Base-by-base conservation (phyloP, 2,797 vertebrate species). In the Peromyscus aztecus region DNA sequence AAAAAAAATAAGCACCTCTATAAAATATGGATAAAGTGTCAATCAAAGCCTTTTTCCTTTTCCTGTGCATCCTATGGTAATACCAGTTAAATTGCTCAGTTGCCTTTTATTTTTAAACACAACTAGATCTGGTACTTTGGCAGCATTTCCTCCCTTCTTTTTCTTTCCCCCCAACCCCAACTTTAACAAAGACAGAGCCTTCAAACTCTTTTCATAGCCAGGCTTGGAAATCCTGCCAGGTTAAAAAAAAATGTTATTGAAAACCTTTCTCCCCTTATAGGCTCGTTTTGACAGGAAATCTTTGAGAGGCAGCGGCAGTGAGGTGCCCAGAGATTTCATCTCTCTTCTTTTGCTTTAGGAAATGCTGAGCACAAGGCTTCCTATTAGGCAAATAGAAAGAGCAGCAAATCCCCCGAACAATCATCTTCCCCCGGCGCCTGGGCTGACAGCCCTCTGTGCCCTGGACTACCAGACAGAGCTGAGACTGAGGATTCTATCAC, bases 241-340 rank as follows among this genome's bases (percentile, higher is more conserved):
- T 99, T 94, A 98, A 98, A 98, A 97, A 97, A 98, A 98, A 98
- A 96, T 46, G 98, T 99, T 99, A 99, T 99, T 99, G 99, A 99
- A 99, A 99, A 99, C 98, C 99, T 99, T 99, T 99, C 99, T 99
- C 99, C 99, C 99, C 99, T 99, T 99, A 99, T 99, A 99, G 99
- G 99, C 99, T 98, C 98, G 37, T 99, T 99, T 99, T 99, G 99
- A 99, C 99, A 99, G 99, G 99, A 99, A 99, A 99, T 99, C 99
- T 99, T 99, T 99, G 99, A 99, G 99, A 99, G 99, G 99, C 99
- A 99, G 99, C 98, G 98, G 99, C 99, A 99, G 98, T 99, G 99
- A 99, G 99, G 99, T 99, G 99, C 99, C 99, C 99, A 99, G 99
- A 99, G 99, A 99, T 99, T 99, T 99, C 99, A 99, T 99, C 99